Evolutionary conservation across 2,888 invertebrate species (phyloP).

Genomic region (Troilus luridus): DNA sequence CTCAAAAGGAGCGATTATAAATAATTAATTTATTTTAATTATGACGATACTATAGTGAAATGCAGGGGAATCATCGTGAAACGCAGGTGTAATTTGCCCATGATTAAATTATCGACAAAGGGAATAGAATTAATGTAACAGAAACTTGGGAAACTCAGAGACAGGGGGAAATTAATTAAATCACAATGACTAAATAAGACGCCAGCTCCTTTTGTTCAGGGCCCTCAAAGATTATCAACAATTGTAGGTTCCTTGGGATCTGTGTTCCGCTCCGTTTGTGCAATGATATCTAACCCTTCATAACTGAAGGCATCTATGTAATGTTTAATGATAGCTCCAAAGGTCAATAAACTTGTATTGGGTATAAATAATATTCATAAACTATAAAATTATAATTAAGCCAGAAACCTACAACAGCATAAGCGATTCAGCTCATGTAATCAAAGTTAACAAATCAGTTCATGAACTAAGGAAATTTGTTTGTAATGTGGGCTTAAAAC

Average conservation of each 20-base stretch:
- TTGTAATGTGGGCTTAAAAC: too few species aligned
- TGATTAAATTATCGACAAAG: conserved; percentile 31
- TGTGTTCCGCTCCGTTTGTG: neutral
- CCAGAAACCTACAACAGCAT: too few species aligned
- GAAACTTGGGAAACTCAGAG: neutral
- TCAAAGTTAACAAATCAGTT: too few species aligned
- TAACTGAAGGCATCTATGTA: too few species aligned
- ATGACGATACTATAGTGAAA: too few species aligned
- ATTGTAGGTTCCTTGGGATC: neutral
- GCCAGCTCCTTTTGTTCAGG: conserved; percentile 27
- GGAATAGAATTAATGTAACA: conserved; percentile 38
- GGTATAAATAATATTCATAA: too few species aligned
- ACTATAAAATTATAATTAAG: too few species aligned
- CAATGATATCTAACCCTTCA: neutral
- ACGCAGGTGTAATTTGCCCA: conserved; percentile 15
- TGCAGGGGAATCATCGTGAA: neutral
- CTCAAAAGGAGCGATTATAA: neutral
- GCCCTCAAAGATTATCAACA: neutral
- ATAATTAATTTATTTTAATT: conserved; percentile 19
- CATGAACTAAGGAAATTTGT: too few species aligned
- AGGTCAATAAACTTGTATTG: too few species aligned
- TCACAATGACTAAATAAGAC: conserved; percentile 44
- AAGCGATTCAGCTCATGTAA: too few species aligned
- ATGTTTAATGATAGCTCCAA: too few species aligned
- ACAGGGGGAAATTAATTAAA: conserved; percentile 35